These are phyloP conservation scores for Pachliopta kotzebuea DNA, from an alignment of 2,888 invertebrate genomes.

Conservation along the genomic window DNA sequence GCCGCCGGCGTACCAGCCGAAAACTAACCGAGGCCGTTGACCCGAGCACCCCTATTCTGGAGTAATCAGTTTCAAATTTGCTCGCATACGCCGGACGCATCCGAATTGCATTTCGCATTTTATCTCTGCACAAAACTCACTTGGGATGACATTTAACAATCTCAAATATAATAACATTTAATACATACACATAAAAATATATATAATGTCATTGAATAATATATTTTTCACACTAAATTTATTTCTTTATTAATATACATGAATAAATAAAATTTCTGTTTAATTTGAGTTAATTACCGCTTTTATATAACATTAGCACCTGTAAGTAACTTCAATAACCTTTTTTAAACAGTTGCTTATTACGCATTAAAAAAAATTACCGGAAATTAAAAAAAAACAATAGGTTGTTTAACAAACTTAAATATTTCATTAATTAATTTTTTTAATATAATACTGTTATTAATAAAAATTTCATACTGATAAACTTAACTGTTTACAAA, in stretches of 20 bases:
- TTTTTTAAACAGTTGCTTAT: too few species aligned
- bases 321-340: too few species aligned
- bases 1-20: slow-evolving; percentile 47
- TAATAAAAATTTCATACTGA: not conserved
- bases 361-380: too few species aligned
- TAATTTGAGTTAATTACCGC: too few species aligned
- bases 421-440: too few species aligned
- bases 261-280: too few species aligned
- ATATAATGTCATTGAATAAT: too few species aligned
- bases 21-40: slow-evolving; percentile 49
- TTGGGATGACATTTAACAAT: not conserved
- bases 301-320: too few species aligned
- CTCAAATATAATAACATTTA: not conserved
- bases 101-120: slow-evolving; percentile 26
- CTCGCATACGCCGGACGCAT: slow-evolving; percentile 25
- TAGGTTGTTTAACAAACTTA: too few species aligned
- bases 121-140: slow-evolving; percentile 11
- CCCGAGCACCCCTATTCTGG: slow-evolving; percentile 56
- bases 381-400: too few species aligned
- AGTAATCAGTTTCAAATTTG: slow-evolving; percentile 32
- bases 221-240: too few species aligned
- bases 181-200: not conserved
- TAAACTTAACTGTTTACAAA: not conserved
- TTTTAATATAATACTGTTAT: not conserved
- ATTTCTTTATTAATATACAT: too few species aligned